These are phyloP conservation scores for Deroplatys truncata DNA, from an alignment of 2,888 invertebrate species.

Conservation along the genomic window DNA sequence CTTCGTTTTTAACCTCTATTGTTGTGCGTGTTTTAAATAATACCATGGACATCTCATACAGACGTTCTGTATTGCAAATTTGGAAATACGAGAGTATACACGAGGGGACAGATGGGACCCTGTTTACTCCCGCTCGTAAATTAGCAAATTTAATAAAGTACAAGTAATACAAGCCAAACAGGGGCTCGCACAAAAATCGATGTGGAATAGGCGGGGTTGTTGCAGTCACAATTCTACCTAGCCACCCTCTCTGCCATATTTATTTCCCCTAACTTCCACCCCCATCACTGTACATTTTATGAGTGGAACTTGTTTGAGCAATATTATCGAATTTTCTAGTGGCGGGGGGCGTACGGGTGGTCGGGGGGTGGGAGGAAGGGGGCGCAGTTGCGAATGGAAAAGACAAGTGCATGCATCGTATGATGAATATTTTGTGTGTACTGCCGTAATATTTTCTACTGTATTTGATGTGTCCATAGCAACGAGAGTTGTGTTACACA, in stretches of 20 bases:
- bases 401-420: constrained; percentile 17
- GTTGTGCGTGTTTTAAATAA: too few species aligned
- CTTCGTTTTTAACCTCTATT: too few species aligned
- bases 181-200: background rate
- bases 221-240: background rate
- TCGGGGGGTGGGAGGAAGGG: background rate
- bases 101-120: background rate
- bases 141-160: background rate
- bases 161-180: background rate
- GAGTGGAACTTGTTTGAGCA: constrained; percentile 17
- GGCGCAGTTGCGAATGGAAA: background rate
- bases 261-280: background rate
- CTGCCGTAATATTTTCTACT: constrained; percentile 14
- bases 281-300: constrained; percentile 1
- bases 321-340: constrained; percentile 22
- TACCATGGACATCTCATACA: too few species aligned
- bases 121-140: background rate
- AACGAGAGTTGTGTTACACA: background rate
- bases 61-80: background rate
- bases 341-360: constrained; percentile 1
- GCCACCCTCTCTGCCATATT: background rate
- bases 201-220: background rate
- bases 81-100: background rate
- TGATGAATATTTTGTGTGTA: constrained; percentile 21
- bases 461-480: constrained; percentile 16